These are phyloP conservation scores for Lytechinus variegatus DNA, from an alignment of 35 echinoderm and acorn worm species.

Conservation along the genomic window DNA sequence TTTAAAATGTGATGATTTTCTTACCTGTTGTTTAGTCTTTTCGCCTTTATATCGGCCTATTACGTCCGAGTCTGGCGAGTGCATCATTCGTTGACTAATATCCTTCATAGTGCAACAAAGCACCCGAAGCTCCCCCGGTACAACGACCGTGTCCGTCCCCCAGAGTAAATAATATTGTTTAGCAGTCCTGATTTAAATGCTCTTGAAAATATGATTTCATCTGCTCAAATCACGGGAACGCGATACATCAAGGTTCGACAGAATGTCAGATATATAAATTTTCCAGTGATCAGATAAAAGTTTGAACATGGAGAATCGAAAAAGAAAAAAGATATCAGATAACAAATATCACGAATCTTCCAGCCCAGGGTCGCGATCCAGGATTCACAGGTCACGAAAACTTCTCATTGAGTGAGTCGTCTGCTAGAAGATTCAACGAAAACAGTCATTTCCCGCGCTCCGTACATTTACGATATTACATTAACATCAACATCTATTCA, in stretches of 20 bases:
- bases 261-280: too few species aligned
- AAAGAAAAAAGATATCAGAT: too few species aligned
- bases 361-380: too few species aligned
- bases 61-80: slow-evolving; percentile 31
- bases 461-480: background rate
- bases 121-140: slow-evolving; percentile 34
- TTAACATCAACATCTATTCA: background rate
- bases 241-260: too few species aligned
- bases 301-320: too few species aligned
- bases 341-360: too few species aligned
- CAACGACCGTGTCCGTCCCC: background rate
- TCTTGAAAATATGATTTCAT: background rate
- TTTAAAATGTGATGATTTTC: background rate
- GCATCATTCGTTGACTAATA: slow-evolving; percentile 40
- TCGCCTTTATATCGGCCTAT: slow-evolving; percentile 39
- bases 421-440: background rate
- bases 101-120: slow-evolving; percentile 43
- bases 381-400: too few species aligned
- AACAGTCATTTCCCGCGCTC: background rate
- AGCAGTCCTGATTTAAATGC: background rate
- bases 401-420: background rate
- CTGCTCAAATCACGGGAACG: too few species aligned
- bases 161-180: background rate
- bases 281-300: too few species aligned
- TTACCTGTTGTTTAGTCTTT: slow-evolving; percentile 43